phyloP scores from a whole-genome alignment of 2,797 vertebrate genomes.

The Lithobates pipiens region DNA sequence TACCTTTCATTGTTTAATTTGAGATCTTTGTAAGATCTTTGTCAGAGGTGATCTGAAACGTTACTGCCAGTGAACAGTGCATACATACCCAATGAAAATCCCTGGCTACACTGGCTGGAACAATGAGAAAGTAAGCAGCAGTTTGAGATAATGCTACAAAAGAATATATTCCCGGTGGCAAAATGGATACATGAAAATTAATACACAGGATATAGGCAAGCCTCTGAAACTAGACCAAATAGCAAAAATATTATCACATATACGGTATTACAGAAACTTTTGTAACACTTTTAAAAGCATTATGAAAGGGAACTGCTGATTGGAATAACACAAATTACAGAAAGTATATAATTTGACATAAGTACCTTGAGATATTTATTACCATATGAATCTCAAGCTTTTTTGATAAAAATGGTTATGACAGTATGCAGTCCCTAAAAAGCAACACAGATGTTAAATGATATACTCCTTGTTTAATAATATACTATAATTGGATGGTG shows the following conservation, averaged over 20 bases:
- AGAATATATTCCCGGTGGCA: not conserved
- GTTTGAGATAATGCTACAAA: not conserved
- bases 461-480: not conserved
- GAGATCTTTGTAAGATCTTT: no score
- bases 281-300: no score
- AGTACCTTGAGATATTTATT: not conserved
- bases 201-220: not conserved
- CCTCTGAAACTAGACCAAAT: not conserved
- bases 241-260: not conserved
- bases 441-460: not conserved
- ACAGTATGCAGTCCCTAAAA: not conserved
- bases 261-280: no score
- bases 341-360: no score
- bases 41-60: no score
- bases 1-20: no score
- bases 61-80: no score
- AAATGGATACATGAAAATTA: not conserved
- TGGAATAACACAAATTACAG: no score
- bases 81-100: no score
- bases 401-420: not conserved
- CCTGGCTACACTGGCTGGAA: no score
- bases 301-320: no score
- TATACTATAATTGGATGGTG: not conserved
- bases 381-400: not conserved
- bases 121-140: not conserved